Conservation (phyloP, 2,888 invertebrate genomes). For the Chrysolina americana region DNA sequence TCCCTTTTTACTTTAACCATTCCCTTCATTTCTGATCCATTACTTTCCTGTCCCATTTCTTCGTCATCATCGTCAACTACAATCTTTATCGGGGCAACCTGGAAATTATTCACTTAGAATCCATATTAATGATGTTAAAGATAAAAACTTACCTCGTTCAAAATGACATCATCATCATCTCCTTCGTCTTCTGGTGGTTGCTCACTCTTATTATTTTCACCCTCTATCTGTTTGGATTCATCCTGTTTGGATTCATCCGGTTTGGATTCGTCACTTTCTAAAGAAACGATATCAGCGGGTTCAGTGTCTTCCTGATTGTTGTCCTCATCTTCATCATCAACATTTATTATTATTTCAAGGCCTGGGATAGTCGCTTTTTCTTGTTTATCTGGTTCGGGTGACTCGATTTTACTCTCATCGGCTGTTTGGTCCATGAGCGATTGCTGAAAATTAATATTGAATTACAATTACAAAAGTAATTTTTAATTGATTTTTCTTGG, state of each 20-base stretch:
- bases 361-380: conserved; percentile 71
- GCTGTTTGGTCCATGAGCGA: conserved; percentile 59
- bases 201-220: conserved; percentile 49
- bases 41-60: conserved; percentile 40
- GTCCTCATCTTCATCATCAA: conserved; percentile 65
- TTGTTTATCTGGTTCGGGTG: conserved; percentile 54
- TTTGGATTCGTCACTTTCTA: conserved; percentile 58
- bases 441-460: conserved; percentile 42
- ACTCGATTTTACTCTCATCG: conserved; percentile 60
- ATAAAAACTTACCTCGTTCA: conserved; percentile 72
- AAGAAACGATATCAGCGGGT: conserved; percentile 57
- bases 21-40: conserved; percentile 35
- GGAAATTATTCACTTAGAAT: background rate
- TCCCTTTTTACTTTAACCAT: conserved; percentile 50
- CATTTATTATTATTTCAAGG: conserved; percentile 66
- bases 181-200: conserved; percentile 58
- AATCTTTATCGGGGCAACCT: conserved; percentile 74
- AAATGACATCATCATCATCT: conserved; percentile 80
- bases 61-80: conserved; percentile 76
- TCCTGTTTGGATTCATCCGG: conserved; percentile 45
- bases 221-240: conserved; percentile 47
- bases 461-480: conserved; percentile 39
- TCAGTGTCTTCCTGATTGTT: conserved; percentile 65
- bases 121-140: background rate
- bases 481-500: background rate